phyloP scores from a whole-genome alignment of 2,113 vertebrate species.

The Anguilla japonica region DNA sequence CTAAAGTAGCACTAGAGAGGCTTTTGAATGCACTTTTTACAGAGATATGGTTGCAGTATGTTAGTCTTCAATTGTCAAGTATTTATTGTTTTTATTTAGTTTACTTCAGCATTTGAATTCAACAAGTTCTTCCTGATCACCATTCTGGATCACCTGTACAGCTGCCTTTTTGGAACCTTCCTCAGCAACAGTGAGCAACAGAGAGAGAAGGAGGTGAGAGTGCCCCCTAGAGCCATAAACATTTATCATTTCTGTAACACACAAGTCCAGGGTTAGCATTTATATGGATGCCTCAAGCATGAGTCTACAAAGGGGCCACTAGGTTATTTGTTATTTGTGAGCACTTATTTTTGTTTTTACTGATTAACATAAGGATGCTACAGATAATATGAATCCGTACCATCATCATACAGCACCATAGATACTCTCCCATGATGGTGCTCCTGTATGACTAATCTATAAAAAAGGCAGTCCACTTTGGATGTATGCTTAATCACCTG shows the following conservation, averaged over 20 bases:
- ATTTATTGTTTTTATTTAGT: conserved; percentile 69
- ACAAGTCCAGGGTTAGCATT: background rate
- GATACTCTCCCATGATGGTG: too few species aligned
- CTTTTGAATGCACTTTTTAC: background rate
- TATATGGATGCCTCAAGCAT: background rate
- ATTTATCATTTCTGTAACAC: too few species aligned
- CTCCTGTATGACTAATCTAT: background rate
- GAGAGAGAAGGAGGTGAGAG: conserved; percentile 83
- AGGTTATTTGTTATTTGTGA: too few species aligned
- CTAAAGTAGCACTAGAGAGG: background rate
- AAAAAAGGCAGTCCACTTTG: background rate
- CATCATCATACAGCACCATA: too few species aligned
- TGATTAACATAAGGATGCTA: too few species aligned
- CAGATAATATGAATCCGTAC: too few species aligned
- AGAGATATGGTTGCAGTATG: background rate
- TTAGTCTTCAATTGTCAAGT: background rate
- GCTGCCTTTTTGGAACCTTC: conserved; percentile 96
- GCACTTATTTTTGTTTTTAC: too few species aligned
- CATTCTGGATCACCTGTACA: conserved; percentile 94
- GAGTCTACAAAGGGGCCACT: background rate
- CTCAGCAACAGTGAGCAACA: conserved; percentile 95
- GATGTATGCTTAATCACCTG: background rate
- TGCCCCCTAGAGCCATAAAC: background rate
- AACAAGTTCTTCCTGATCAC: conserved; percentile 94
- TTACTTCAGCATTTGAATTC: conserved; percentile 96